Conservation (phyloP, 1,140 invertebrate species). For the Leptinotarsa defecta region DNA sequence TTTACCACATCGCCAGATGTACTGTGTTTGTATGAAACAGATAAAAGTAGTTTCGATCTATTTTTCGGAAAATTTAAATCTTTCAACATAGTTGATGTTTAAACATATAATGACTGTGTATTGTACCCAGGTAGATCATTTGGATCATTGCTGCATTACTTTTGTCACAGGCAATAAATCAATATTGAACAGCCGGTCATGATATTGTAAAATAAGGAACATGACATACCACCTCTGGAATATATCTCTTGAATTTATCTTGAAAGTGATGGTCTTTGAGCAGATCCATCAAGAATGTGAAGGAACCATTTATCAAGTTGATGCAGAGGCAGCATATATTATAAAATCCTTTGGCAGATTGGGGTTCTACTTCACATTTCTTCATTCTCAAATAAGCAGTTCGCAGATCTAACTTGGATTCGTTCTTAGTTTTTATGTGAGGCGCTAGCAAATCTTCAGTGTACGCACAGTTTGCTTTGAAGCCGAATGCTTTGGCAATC, state of each 20-base stretch:
- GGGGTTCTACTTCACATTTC: neutral
- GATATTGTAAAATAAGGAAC: neutral
- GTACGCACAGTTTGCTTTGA: neutral
- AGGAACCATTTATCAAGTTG: neutral
- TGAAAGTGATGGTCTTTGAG: neutral
- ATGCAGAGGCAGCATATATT: conserved; percentile 2
- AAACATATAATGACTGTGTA: too few relatives aligned
- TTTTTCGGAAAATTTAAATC: too few relatives aligned
- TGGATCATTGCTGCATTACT: too few relatives aligned
- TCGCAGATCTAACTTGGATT: neutral
- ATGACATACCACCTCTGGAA: neutral
- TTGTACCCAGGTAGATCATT: too few relatives aligned
- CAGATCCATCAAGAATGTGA: neutral
- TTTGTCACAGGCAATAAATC: too few relatives aligned
- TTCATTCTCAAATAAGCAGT: neutral
- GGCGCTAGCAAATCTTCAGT: neutral
- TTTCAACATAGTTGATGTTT: too few relatives aligned
- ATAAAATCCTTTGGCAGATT: neutral
- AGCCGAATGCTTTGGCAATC: neutral
- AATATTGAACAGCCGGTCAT: too few relatives aligned
- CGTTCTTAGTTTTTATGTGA: neutral
- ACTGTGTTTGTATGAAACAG: too few relatives aligned
- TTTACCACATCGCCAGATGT: too few relatives aligned
- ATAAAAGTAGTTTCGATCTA: too few relatives aligned
- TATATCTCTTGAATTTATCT: neutral